phyloP scores from a whole-genome alignment of 2,888 invertebrate genomes.

The Acanthoscelides obtectus region DNA sequence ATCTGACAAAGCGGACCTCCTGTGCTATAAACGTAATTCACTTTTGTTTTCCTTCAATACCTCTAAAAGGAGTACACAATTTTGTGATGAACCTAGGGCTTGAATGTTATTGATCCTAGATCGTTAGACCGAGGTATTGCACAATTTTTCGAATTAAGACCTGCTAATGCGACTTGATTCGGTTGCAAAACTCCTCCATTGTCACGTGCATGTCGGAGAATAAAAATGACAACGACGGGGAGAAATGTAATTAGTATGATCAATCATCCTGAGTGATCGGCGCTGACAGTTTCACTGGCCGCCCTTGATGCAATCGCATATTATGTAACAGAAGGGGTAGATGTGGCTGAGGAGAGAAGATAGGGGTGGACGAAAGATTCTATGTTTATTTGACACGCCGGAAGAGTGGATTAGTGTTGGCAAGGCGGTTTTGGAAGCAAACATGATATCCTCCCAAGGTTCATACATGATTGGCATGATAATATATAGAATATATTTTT shows the following conservation, averaged over 20 bases:
- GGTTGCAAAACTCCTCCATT: not conserved
- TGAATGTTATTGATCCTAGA: no score
- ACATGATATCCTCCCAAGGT: not conserved
- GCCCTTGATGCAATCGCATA: not conserved
- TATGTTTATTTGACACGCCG: not conserved
- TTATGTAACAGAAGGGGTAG: not conserved
- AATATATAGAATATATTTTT: no score
- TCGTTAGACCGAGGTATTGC: no score
- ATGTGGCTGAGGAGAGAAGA: not conserved
- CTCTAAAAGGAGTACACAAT: no score
- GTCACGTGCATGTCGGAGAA: not conserved
- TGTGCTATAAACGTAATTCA: no score
- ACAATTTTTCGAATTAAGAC: not conserved
- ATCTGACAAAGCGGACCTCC: no score
- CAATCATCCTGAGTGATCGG: not conserved
- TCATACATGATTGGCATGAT: no score
- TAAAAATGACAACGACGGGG: not conserved
- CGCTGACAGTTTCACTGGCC: not conserved
- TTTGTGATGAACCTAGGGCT: no score
- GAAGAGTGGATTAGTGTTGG: not conserved
- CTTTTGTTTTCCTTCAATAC: no score
- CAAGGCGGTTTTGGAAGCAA: not conserved
- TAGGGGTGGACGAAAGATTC: not conserved
- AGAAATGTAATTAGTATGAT: not conserved
- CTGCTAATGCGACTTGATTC: not conserved